Evolutionary conservation across 2,113 vertebrate species (phyloP), one percentile per base, ranked within the genome.

Genomic region (Gobius niger): DNA sequence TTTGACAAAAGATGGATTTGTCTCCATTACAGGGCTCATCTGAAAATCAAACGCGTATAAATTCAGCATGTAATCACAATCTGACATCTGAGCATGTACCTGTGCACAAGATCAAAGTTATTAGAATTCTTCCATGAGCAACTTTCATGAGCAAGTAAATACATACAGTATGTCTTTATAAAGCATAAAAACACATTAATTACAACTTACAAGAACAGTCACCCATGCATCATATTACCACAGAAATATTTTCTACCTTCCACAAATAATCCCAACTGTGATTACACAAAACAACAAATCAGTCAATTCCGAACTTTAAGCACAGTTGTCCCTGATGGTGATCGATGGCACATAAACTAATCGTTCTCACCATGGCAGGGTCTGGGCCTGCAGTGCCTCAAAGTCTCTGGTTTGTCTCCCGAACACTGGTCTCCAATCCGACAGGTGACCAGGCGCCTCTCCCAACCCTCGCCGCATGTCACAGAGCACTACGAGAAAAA

Each of bases 1-100:
- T 98, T 41, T 99, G 96, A 70, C 98, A 99, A 92, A 99, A 99
- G 82, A 98, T 99, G 15, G 98, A 99, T 61, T 95, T 99, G 89
- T 99, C 98, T 73, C 96, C 96, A 19, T 90, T 77, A 12, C 98
- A 99, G 0, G 94, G 95, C 76, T 98, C 96, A 68, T 96, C 98
- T 99, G 93, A 49, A 93, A 91, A 85, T 75, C 64, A 85, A 86
- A 42, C 40, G 5, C 41, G 56, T 56, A 15, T 34, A 34, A 34
- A 34, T 34, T 34, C 24, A 34, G 24, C 24, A 34, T 34, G 24
- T 34, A 50, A 50, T 50, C 47, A 50, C 11, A 50, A 13, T 6
- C 47, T 49, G 47, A 49, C 47, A 49, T 5, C 44, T 46, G 10
- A 49, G 13, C 47, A 4, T 49, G 11, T 49, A 49, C 24, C 24